phyloP scores from a whole-genome alignment of 2,797 vertebrate species.

The Lates japonicus region DNA sequence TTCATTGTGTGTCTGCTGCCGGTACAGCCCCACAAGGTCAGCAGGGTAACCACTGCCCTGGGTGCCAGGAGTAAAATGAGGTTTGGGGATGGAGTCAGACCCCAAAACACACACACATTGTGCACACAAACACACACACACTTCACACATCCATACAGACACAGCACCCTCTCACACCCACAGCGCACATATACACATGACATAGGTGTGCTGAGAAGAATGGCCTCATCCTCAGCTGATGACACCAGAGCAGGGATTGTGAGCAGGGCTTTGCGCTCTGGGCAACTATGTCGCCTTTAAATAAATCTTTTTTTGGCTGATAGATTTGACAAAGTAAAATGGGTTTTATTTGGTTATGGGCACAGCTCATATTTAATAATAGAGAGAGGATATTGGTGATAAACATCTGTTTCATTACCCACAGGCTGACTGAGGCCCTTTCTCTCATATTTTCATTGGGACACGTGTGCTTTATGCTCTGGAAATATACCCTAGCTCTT shows the following conservation, averaged over 20 bases:
- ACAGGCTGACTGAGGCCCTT: constrained; percentile 69
- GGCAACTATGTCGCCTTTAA: constrained; percentile 62
- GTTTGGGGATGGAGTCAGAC: constrained; percentile 59
- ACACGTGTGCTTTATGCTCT: constrained; percentile 68
- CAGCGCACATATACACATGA: constrained; percentile 29
- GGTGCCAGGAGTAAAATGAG: constrained; percentile 70
- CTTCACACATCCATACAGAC: constrained; percentile 22
- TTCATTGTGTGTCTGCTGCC: constrained; percentile 61
- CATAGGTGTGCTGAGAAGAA: constrained; percentile 64
- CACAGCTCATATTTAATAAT: constrained; percentile 76
- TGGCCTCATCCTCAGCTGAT: constrained; percentile 38
- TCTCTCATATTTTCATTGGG: constrained; percentile 75
- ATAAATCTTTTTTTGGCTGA: constrained; percentile 75
- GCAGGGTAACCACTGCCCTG: constrained; percentile 76
- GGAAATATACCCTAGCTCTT: constrained; percentile 66
- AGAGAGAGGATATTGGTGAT: constrained; percentile 68
- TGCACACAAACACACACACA: constrained; percentile 38
- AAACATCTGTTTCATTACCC: constrained; percentile 76
- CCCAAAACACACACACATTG: constrained; percentile 38
- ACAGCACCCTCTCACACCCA: constrained; percentile 22
- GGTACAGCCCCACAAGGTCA: constrained; percentile 74
- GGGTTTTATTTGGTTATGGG: constrained; percentile 67
- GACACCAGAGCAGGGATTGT: constrained; percentile 57
- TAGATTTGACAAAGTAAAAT: constrained; percentile 76
- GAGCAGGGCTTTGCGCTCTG: constrained; percentile 39